A percentile compares a stretch with the other conserved stretches of the same genome.
phyloP scores from a whole-genome alignment of 2,888 invertebrate genomes.

The Cetonia aurata region DNA sequence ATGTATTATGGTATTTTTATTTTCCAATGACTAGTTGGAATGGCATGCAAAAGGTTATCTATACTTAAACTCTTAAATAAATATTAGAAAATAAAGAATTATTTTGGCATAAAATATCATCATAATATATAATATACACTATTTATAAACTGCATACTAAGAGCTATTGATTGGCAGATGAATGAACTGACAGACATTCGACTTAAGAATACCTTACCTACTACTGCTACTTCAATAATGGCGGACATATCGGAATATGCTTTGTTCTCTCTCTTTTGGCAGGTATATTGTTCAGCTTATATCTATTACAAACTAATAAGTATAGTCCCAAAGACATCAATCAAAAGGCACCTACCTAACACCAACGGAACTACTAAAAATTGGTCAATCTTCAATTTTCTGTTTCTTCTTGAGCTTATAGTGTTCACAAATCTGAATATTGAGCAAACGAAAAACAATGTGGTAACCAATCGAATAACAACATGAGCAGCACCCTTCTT shows the following conservation, averaged over 20 bases:
- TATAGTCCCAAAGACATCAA: slow-evolving; percentile 3
- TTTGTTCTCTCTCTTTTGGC: slow-evolving; percentile 25
- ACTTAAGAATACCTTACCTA: slow-evolving; percentile 28
- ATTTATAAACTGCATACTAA: slow-evolving; percentile 10
- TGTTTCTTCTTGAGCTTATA: slow-evolving; percentile 25
- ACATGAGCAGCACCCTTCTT: slow-evolving; percentile 1
- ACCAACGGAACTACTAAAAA: slow-evolving; percentile 29
- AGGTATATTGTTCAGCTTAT: slow-evolving; percentile 33
- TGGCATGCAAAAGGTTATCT: slow-evolving; percentile 19
- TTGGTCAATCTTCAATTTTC: slow-evolving; percentile 21
- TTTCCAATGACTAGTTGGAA: slow-evolving; percentile 1
- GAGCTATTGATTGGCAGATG: slow-evolving; percentile 32
- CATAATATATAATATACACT: slow-evolving; percentile 16
- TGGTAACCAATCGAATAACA: neutral
- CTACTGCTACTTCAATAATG: slow-evolving; percentile 27
- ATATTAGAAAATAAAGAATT: slow-evolving; percentile 23
- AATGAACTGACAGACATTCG: slow-evolving; percentile 17
- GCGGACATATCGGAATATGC: slow-evolving; percentile 22
- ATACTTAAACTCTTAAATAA: slow-evolving; percentile 29
- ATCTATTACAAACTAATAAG: slow-evolving; percentile 18
- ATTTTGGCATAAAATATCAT: slow-evolving; percentile 25
- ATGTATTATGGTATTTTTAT: slow-evolving; percentile 21
- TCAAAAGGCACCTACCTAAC: slow-evolving; percentile 8
- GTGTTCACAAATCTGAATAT: slow-evolving; percentile 12
- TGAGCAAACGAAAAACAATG: slow-evolving; percentile 30